Evolutionary conservation across 2,797 vertebrate genomes (phyloP), one percentile per base, ranked within the genome.

Genomic region (Decapterus maruadsi): DNA sequence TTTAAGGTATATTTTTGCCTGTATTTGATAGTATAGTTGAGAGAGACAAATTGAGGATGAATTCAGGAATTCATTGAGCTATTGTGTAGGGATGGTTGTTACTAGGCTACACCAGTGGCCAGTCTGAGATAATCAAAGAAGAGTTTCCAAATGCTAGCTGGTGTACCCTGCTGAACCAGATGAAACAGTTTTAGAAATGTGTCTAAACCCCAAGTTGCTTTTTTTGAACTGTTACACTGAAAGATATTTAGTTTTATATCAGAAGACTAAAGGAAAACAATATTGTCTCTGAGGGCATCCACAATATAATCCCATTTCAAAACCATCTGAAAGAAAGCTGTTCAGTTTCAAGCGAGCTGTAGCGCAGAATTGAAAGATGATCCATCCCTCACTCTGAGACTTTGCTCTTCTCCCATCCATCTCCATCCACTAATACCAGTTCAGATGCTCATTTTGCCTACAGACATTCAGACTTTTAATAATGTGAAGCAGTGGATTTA

Each of bases 381-480:
- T 73, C 40, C 56, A 34, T 64, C 65, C 14, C 62, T 72, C 78
- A 34, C 16, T 73, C 20, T 68, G 55, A 72, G 71, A 78, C 55
- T 75, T 31, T 51, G 38, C 22, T 83, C 48, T 48, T 68, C 66
- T 62, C 34, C 82, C 83, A 72, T 90, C 73, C 80, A 72, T 84
- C 80, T 88, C 63, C 57, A 70, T 85, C 67, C 67, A 68, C 75
- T 84, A 89, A 89, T 72, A 81, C 78, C 56, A 75, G 74, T 80
- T 75, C 77, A 80, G 64, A 82, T 84, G 74, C 40, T 84, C 68
- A 69, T 89, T 87, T 84, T 77, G 82, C 87, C 75, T 16, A 42
- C 45, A 87, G 86, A 87, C 86, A 80, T 77, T 84, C 75, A 73
- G 87, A 91, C 78, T 78, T 85, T 89, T 86, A 75, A 89, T 84